Percentiles rank a stretch among this genome's conserved stretches.
phyloP scores from a whole-genome alignment of 2,113 vertebrate genomes.

The Phrynosoma blainvillii region DNA sequence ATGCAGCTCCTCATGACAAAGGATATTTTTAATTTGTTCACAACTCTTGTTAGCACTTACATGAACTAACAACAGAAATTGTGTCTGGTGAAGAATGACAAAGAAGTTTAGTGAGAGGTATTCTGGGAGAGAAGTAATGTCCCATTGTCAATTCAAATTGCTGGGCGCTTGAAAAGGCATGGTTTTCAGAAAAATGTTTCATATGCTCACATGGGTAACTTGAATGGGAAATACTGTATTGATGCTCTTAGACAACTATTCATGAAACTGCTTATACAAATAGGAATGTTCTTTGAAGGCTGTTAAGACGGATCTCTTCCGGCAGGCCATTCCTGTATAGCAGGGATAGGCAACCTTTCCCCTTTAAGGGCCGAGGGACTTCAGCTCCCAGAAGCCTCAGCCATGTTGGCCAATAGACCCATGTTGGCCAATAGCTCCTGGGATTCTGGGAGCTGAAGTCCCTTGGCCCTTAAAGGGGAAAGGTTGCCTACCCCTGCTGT shows the following conservation, averaged over 20 bases:
- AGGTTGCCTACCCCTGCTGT: too few relatives aligned
- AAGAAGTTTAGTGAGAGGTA: background rate
- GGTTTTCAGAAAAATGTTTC: background rate
- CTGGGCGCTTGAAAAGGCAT: background rate
- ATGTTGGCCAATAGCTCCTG: too few relatives aligned
- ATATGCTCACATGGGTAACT: background rate
- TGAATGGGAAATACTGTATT: background rate
- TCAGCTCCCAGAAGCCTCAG: too few relatives aligned
- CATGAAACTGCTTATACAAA: background rate
- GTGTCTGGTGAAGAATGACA: background rate
- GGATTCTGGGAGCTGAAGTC: too few relatives aligned
- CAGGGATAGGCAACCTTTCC: too few relatives aligned
- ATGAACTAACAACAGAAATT: background rate
- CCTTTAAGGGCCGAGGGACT: too few relatives aligned
- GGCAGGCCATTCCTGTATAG: too few relatives aligned
- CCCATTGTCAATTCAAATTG: too few relatives aligned
- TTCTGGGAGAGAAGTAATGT: background rate
- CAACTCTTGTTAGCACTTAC: background rate
- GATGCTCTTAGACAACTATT: background rate
- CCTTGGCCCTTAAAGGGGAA: too few relatives aligned
- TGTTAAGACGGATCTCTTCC: too few relatives aligned
- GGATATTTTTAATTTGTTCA: background rate
- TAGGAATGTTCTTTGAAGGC: background rate
- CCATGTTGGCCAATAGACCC: too few relatives aligned
- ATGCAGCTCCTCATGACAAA: background rate